Base-by-base conservation (phyloP, 2,113 vertebrate species). In the Cnemophilus loriae region DNA sequence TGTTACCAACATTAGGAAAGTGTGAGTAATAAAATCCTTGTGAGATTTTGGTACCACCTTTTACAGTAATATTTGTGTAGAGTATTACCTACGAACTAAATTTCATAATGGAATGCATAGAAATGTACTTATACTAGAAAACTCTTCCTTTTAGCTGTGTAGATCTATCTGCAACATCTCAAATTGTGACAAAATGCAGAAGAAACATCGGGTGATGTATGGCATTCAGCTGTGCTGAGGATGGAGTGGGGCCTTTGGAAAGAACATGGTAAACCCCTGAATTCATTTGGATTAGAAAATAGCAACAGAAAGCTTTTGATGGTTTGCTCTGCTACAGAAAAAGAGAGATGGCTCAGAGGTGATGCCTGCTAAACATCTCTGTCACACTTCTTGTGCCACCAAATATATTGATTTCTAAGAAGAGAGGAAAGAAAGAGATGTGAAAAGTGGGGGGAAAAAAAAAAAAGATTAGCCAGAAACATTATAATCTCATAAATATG, bases 21-120 rank as follows among this genome's bases (percentile, higher is more conserved):
- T 90, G 84, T 91, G 92, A 97, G 93, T 97, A 97, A 96, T 96
- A 96, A 96, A 96, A 95, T 83, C 82, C 92, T 95, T 95, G 57
- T 41, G 59, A 96, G 93, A 80, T 63, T 92, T 80, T 52, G 88
- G 87, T 94, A 70, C 92, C 87, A 96, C 87, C 84, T 97, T 97
- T 96, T 95, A 96, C 97, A 94, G 91, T 95, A 96, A 96, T 84
- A 74, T 96, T 96, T 94, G 69, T 83, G 64, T 69, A 74, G 39
- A 73, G 6, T 59, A 64, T 71, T 96, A 94, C 87, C 94, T 97
- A 59, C 56, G 68, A 94, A 42, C 47, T 71, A 33, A 65, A 95
- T 82, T 68, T 91, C 71, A 77, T 53, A 53, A 79, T 68, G 79
- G 57, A 82, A 95, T 69, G 86, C 63, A 75, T 68, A 87, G 50